Conservation (phyloP, 2,888 invertebrate genomes). For the Arctia plantaginis region DNA sequence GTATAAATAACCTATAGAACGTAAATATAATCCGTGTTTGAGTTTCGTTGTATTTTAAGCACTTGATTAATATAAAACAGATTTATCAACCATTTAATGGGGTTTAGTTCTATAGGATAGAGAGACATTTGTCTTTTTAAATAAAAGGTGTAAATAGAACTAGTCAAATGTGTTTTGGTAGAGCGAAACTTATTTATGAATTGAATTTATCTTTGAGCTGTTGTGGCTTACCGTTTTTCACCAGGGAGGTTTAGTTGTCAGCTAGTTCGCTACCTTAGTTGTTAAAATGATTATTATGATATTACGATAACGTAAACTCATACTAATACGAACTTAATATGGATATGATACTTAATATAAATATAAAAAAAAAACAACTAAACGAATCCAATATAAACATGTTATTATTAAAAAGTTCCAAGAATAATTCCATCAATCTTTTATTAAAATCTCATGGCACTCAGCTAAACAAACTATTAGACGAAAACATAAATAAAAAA, state of each 20-base stretch:
- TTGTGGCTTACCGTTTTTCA: no score
- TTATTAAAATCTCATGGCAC: constrained; percentile 31
- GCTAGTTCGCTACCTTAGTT: background rate
- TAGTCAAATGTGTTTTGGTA: constrained; percentile 30
- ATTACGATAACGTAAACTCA: background rate
- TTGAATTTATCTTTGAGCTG: constrained; percentile 17
- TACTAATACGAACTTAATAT: background rate
- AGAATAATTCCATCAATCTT: constrained; percentile 34
- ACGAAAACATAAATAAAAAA: constrained; percentile 23
- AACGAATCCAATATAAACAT: background rate
- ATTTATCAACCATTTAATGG: constrained; percentile 53
- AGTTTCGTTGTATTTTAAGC: constrained; percentile 52
- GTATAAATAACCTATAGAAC: constrained; percentile 47
- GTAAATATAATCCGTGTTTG: constrained; percentile 46
- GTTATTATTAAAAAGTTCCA: constrained; percentile 20
- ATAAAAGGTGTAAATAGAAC: constrained; percentile 31
- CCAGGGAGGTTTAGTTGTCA: background rate
- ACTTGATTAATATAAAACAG: constrained; percentile 54
- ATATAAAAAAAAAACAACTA: background rate
- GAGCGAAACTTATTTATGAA: constrained; percentile 18
- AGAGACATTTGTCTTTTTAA: constrained; percentile 43
- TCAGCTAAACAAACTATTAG: constrained; percentile 35
- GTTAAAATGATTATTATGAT: background rate
- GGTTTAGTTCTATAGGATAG: constrained; percentile 32
- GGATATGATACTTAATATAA: background rate